Base-by-base conservation (phyloP, 2,113 vertebrate genomes). In the Ptychochromis oligacanthus region DNA sequence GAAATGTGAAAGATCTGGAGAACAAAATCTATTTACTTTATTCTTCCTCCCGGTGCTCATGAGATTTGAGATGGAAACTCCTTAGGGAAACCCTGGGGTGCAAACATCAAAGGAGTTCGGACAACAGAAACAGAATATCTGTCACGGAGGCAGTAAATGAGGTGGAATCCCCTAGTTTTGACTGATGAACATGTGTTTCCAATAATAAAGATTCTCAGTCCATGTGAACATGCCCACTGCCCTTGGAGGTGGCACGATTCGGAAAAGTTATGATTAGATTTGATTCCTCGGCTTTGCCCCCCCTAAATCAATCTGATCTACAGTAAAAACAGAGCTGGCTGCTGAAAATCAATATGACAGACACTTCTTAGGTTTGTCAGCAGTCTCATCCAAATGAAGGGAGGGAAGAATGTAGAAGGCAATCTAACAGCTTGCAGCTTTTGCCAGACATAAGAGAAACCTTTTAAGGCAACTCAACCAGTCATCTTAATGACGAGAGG, bases 401-500 rank as follows among this genome's bases (percentile, higher is more conserved):
- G 34, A 79, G 70, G 56, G 36, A 65, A 77, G 20, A 40, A 58
- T 26, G 78, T 64, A 61, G 70, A 85, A 74, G 49, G 52, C 67
- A 55, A 85, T 89, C 75, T 54, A 81, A 77, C 40, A 78, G 77
- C 80, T 74, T 28, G 62, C 56, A 56, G 67, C 46, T 72, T 24
- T 40, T 64, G 61, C 61, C 61, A 72, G 88, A 88, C 86, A 86
- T 43, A 17, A 81, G 84, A 87, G 82, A 92, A 93, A 89, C 91
- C 91, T 93, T 93, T 93, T 93, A 92, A 86, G 65, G 91, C 84
- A 88, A 89, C 87, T 92, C 79, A 87, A 86, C 65, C 91, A 90
- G 91, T 86, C 90, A 90, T 89, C 49, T 70, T 88, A 87, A 84
- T 90, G 88, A 89, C 52, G 24, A 5, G 82, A 89, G 62, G 84